Conservation (phyloP, 2,797 vertebrate genomes). For the Chaetophractus vellerosus region DNA sequence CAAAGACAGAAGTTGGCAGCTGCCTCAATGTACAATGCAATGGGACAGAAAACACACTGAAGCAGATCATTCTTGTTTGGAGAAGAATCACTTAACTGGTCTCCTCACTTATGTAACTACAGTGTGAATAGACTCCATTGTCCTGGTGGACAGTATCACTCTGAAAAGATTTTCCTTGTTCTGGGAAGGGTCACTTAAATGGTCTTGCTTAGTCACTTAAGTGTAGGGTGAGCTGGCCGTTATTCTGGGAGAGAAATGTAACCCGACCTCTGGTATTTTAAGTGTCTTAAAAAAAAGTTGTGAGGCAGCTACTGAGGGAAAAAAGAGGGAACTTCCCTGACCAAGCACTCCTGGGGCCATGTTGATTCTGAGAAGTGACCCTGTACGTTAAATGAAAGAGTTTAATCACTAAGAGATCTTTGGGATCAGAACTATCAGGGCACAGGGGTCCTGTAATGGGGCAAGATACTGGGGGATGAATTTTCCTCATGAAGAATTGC, state of each 20-base stretch:
- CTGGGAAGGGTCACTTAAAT: conserved; percentile 73
- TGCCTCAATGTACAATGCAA: neutral
- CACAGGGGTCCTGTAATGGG: neutral
- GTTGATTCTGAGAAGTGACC: conserved; percentile 39
- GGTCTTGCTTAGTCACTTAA: conserved; percentile 73
- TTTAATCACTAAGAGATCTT: neutral
- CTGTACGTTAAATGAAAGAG: neutral
- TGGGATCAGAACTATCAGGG: neutral
- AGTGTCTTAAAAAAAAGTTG: conserved; percentile 22
- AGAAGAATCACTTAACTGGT: neutral
- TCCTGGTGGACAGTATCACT: conserved; percentile 3
- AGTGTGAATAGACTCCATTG: conserved; percentile 46
- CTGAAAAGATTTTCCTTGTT: conserved; percentile 63
- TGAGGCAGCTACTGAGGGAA: conserved; percentile 11
- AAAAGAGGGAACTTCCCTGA: neutral
- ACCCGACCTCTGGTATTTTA: conserved; percentile 44
- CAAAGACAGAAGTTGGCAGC: conserved; percentile 26
- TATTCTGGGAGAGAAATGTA: conserved; percentile 64
- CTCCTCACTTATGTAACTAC: neutral
- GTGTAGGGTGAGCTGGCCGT: conserved; percentile 57
- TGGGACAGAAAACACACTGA: neutral
- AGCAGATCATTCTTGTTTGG: neutral
- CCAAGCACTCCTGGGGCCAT: neutral
- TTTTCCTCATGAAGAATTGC: neutral
- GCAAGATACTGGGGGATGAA: neutral